Evolutionary conservation across 2,797 vertebrate genomes (phyloP).

Genomic region (Nyctalus aviator): DNA sequence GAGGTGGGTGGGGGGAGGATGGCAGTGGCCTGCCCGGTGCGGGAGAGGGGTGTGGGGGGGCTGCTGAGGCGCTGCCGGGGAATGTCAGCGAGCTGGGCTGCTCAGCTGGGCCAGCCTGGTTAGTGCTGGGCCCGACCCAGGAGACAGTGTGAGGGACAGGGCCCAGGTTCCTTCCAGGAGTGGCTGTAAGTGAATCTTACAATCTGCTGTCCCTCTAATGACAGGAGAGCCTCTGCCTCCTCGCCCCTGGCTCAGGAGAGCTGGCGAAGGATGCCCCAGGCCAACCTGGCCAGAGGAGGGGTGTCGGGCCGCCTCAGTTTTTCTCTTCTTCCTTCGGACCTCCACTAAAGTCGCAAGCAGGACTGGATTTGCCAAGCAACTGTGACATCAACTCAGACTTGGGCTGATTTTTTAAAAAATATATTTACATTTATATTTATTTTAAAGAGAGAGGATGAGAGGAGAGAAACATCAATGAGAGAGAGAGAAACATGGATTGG

Average conservation of each 20-base stretch:
- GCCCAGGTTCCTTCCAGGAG: not conserved
- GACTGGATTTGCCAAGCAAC: not conserved
- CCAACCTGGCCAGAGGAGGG: not conserved
- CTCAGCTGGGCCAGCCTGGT: no score
- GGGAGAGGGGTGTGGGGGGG: rapidly evolving
- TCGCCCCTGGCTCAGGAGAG: not conserved
- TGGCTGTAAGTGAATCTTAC: not conserved
- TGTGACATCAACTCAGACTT: not conserved
- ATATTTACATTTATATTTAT: not conserved
- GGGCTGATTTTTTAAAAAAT: not conserved
- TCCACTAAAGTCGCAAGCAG: not conserved
- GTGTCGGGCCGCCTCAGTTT: not conserved
- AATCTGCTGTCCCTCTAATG: not conserved
- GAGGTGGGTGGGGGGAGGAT: no score
- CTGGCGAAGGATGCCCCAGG: not conserved
- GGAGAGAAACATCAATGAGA: not conserved
- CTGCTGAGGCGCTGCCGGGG: not conserved
- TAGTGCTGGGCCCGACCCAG: not conserved
- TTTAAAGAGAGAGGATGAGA: not conserved
- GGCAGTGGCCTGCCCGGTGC: not conserved
- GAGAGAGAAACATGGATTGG: not conserved
- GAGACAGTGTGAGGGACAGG: not conserved
- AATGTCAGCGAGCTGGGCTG: rapidly evolving
- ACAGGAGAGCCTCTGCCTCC: not conserved
- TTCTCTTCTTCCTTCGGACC: not conserved